These are phyloP conservation scores for Siphamia tubifer DNA, from an alignment of 2,113 vertebrate species.

Conservation along the genomic window DNA sequence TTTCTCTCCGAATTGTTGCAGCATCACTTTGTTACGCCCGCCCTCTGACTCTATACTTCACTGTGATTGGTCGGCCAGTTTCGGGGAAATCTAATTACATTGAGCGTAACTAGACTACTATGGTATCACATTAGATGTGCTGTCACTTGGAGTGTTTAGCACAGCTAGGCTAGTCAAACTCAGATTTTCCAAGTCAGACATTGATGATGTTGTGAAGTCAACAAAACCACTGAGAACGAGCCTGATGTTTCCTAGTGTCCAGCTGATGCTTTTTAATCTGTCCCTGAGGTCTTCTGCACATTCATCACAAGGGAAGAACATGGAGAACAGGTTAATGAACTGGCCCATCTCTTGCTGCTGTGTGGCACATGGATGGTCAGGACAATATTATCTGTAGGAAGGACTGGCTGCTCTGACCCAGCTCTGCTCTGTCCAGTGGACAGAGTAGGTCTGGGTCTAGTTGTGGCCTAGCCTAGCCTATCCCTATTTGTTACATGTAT, in stretches of 20 bases:
- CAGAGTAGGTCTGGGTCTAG: constrained; percentile 81
- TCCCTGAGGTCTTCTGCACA: constrained; percentile 90
- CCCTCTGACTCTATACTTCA: no score
- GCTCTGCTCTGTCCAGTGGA: constrained; percentile 89
- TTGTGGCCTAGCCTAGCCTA: no score
- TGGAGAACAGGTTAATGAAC: constrained; percentile 93
- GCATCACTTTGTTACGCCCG: no score
- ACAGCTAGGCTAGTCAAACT: no score
- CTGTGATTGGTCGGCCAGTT: no score
- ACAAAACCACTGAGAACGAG: constrained; percentile 93
- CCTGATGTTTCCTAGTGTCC: constrained; percentile 82
- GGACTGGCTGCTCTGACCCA: constrained; percentile 93
- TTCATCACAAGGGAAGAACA: constrained; percentile 95
- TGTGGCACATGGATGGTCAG: constrained; percentile 80
- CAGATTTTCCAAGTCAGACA: constrained; percentile 88
- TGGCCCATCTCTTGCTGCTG: constrained; percentile 93
- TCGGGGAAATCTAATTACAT: no score
- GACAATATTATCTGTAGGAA: constrained; percentile 96
- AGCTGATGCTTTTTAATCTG: constrained; percentile 87
- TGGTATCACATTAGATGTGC: no score
- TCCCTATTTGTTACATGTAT: no score
- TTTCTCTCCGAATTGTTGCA: no score
- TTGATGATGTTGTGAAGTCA: constrained; percentile 92
- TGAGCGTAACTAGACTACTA: no score
- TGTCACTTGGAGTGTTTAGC: no score